Evolutionary conservation across 2,797 vertebrate genomes (phyloP).

Genomic region (Lagocephalus sceleratus): DNA sequence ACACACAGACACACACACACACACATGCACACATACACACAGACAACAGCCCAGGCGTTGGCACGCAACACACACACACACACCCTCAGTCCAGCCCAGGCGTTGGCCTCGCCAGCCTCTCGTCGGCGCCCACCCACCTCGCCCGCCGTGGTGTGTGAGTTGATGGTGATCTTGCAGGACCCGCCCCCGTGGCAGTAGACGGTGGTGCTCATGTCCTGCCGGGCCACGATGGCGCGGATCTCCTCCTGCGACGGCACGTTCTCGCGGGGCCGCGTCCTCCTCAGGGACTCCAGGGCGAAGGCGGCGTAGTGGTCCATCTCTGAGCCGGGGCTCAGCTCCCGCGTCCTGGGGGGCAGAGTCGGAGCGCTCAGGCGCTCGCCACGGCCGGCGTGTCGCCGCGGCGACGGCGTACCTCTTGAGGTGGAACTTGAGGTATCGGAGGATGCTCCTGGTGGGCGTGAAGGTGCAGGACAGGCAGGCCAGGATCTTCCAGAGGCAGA

Average conservation of each 20-base stretch:
- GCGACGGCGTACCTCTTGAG: constrained; percentile 82
- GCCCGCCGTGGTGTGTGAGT: constrained; percentile 93
- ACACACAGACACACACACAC: too few species aligned
- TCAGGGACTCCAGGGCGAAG: constrained; percentile 86
- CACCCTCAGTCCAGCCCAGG: too few species aligned
- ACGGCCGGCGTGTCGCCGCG: background rate
- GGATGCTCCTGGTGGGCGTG: constrained; percentile 83
- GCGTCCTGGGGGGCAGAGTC: constrained; percentile 71
- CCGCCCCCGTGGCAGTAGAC: constrained; percentile 95
- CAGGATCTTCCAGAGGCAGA: constrained; percentile 90
- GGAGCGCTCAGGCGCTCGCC: too few species aligned
- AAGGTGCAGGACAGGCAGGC: constrained; percentile 92
- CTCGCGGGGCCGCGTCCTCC: constrained; percentile 87
- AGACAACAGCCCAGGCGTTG: too few species aligned
- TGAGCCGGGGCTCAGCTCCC: constrained; percentile 85
- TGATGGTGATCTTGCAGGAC: constrained; percentile 96
- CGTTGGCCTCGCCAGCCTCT: too few species aligned
- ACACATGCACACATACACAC: too few species aligned
- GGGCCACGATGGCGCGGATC: constrained; percentile 85
- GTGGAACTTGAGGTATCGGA: constrained; percentile 95
- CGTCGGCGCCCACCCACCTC: constrained; percentile 80
- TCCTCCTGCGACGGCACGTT: constrained; percentile 92
- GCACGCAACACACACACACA: too few species aligned
- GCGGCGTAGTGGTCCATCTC: constrained; percentile 90
- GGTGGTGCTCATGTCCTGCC: constrained; percentile 92